phyloP scores from a whole-genome alignment of 2,797 vertebrate species.

The Oryzias dopingdopingensis region DNA sequence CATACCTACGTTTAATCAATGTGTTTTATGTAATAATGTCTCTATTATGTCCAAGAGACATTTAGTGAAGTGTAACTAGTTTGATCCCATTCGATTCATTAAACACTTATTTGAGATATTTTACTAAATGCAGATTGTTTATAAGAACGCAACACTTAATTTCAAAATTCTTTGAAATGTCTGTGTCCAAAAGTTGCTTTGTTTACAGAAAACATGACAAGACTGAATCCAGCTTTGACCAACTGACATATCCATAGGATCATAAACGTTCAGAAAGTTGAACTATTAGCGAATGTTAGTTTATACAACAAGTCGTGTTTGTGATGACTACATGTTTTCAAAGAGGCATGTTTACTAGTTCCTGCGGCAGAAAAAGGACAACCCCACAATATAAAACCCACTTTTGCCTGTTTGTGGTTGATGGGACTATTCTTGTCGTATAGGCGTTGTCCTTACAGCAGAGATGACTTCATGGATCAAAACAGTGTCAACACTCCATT shows the following conservation, averaged over 20 bases:
- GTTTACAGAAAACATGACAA: background rate
- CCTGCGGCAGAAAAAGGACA: background rate
- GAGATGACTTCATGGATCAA: constrained; percentile 1
- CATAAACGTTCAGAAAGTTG: background rate
- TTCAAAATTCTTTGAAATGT: no score
- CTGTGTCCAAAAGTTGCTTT: background rate
- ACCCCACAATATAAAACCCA: background rate
- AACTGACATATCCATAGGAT: background rate
- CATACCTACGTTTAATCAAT: background rate
- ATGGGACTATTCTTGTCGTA: constrained; percentile 3
- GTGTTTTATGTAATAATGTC: constrained; percentile 4
- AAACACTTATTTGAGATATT: no score
- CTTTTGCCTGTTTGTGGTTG: constrained; percentile 4
- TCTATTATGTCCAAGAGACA: background rate
- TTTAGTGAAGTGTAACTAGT: constrained; percentile 1
- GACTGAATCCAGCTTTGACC: background rate
- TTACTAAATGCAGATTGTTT: no score
- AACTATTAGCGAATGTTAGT: constrained; percentile 2
- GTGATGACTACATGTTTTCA: background rate
- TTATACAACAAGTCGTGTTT: background rate
- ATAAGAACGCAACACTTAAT: no score
- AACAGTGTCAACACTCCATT: background rate
- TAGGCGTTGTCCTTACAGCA: background rate
- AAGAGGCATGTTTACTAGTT: background rate
- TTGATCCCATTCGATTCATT: background rate